Evolutionary conservation across 2,113 vertebrate genomes (phyloP), one percentile per base, ranked within the genome.

Genomic region (Oncorhynchus masou): DNA sequence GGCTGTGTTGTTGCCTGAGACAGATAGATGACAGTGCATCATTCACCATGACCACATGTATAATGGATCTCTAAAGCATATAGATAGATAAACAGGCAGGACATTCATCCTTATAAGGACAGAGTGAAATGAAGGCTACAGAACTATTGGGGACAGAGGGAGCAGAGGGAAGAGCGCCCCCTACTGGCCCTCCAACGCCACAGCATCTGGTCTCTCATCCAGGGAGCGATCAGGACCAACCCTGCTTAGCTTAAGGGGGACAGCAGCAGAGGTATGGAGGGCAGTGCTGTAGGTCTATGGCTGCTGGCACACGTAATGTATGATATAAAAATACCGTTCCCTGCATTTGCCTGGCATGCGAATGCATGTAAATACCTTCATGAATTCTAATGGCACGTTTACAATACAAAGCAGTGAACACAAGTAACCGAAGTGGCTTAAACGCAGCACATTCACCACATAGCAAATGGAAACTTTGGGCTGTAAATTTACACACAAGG

Each of bases 361-460:
- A 88, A 88, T 89, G 90, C 87, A 92, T 92, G 87, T 88, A 90
- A 92, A 90, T 92, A 87, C 87, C 88, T 90, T 92, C 90, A 92
- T 93, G 92, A 93, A 93, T 92, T 85, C 87, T 91, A 89, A 90
- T 89, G 49, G 88, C 78, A 54, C 75, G 88, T 89, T 91, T 91
- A 84, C 81, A 86, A 90, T 79, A 80, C 84, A 79, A 88, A 89
- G 87, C 79, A 82, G 82, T 20, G 69, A 49, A n/a, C 74, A 59
- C 16, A 15, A 74, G 81, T 85, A 82, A 85, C 77, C 80, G 89
- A 89, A 84, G 83, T 77, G 79, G 82, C 79, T 73, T 16, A 68
- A 84, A 83, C 75, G 60, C 65, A 34, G 31, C 76, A 72, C 68
- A 25, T 85, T 79, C 73, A 86, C 86, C 68, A 54, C 85, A 84